Evolutionary conservation across 2,113 vertebrate species (phyloP).

Genomic region (Gracilinanus agilis): DNA sequence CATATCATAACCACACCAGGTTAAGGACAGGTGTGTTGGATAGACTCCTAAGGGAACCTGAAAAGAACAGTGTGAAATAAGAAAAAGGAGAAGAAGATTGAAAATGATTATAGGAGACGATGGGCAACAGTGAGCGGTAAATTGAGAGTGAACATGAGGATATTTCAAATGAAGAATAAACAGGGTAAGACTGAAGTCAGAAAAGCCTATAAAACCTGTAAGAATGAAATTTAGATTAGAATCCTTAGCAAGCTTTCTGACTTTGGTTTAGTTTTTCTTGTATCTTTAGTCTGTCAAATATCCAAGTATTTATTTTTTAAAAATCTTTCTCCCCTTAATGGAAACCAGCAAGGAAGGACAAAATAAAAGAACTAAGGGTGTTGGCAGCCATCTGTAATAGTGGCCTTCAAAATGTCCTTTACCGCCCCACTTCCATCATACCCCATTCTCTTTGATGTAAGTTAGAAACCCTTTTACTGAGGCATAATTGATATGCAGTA

Average conservation of each 20-base stretch:
- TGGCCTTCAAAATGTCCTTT: neutral
- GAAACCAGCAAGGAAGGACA: neutral
- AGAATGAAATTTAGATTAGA: neutral
- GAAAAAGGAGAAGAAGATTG: neutral
- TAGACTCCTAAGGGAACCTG: neutral
- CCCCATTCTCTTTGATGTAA: neutral
- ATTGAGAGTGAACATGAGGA: neutral
- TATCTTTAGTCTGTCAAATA: neutral
- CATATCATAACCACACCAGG: neutral
- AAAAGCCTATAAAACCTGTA: neutral
- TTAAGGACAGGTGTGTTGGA: neutral
- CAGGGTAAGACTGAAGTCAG: neutral
- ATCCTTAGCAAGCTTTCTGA: neutral
- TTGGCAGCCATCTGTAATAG: neutral
- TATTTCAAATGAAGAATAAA: neutral
- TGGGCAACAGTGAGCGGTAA: neutral
- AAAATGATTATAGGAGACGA: neutral
- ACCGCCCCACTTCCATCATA: neutral
- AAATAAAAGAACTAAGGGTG: constrained; percentile 18
- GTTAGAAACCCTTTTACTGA: neutral
- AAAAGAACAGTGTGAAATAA: neutral
- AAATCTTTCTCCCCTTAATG: neutral
- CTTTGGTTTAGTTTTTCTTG: neutral
- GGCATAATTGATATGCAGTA: constrained; percentile 30
- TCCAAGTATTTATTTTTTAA: neutral